Evolutionary conservation across 2,113 vertebrate species (phyloP).

Genomic region (Micronycteris hirsuta): DNA sequence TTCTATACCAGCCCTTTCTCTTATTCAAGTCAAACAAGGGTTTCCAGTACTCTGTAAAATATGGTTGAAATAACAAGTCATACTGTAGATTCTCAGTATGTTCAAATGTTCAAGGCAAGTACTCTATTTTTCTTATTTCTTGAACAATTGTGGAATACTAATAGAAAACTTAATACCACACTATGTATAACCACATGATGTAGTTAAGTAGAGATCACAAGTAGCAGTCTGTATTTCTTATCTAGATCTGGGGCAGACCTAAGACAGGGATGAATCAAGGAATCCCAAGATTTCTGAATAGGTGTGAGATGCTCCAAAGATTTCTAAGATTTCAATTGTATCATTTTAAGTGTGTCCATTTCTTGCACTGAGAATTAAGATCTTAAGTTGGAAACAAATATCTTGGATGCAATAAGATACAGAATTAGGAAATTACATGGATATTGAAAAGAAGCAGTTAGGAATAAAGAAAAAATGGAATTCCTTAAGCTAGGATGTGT

Average conservation of each 20-base stretch:
- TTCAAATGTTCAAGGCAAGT: neutral
- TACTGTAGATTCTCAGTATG: neutral
- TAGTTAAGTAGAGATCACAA: neutral
- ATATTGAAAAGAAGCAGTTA: neutral
- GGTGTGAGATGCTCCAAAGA: neutral
- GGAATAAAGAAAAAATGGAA: neutral
- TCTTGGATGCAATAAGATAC: neutral
- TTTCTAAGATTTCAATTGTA: neutral
- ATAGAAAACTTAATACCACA: neutral
- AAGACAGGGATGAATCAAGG: neutral
- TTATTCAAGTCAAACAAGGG: neutral
- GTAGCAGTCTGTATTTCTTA: neutral
- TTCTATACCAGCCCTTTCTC: neutral
- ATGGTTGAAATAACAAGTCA: neutral
- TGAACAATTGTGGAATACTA: neutral
- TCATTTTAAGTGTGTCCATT: neutral
- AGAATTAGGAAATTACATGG: neutral
- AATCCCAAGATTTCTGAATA: neutral
- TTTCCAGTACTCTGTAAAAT: neutral
- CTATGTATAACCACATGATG: neutral
- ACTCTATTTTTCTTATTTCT: neutral
- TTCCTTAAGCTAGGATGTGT: neutral
- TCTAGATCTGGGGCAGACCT: neutral
- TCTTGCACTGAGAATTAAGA: neutral
- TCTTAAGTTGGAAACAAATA: neutral